Base-by-base conservation (phyloP, 1,140 invertebrate species). In the Thaumetopoea pityocampa region DNA sequence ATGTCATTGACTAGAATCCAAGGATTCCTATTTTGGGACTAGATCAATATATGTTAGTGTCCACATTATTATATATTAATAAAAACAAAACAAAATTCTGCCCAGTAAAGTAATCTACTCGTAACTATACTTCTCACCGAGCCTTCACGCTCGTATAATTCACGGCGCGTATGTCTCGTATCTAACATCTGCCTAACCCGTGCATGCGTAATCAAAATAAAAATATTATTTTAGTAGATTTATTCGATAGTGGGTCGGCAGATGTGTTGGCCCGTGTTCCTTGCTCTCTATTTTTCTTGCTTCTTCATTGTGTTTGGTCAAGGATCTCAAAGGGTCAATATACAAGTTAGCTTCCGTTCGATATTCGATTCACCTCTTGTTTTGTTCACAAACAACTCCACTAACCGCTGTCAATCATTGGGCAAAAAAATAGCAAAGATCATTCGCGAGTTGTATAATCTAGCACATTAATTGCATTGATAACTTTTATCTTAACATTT, bases 141-240 rank as follows among this genome's bases (percentile, higher is more conserved):
- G n/a, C n/a, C n/a, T n/a, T n/a, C n/a, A n/a, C n/a, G 55, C 38
- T 59, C 14, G 48, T 26, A 14, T 29, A 49, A 45, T 52, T 34
- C 15, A 27, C 4, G 4, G 5, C 10, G 33, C 12, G 57, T 67
- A 37, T 51, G 57, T 67, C 51, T 43, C 19, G 9, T 35, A 44
- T 66, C 62, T 63, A 78, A 72, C 78, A 83, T 78, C 78, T 80
- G 78, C 69, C 71, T 66, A 77, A 76, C 67, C 72, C 74, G 68
- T 69, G 69, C 69, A 67, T 47, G 57, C 72, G 71, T 83, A 83
- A 83, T 83, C 76, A 82, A 80, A 80, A 82, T 82, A 78, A 82
- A 82, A 82, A 82, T 82, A 82, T 80, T 80, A 82, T 80, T 80
- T 78, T 80, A 77, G 71, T 78, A 82, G 76, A 82, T 82, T 82